These are phyloP conservation scores for Cyaniris semiargus DNA, from an alignment of 2,888 invertebrate genomes.

Conservation along the genomic window DNA sequence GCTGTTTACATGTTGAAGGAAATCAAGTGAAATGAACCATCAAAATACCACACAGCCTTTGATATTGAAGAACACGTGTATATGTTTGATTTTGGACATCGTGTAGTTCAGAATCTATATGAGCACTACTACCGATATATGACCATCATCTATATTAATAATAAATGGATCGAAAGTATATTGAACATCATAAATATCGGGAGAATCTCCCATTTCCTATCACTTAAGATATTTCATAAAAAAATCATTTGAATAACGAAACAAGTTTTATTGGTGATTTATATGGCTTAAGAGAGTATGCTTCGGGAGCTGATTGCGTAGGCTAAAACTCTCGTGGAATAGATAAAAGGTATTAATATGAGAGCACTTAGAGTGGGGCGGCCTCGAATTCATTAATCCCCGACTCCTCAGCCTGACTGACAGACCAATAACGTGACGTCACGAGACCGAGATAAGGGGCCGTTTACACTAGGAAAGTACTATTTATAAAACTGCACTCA, in stretches of 20 bases:
- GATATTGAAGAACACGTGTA: background rate
- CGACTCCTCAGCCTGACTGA: conserved; percentile 47
- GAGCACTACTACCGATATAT: conserved; percentile 6
- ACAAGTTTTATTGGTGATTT: conserved; percentile 23
- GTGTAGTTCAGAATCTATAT: background rate
- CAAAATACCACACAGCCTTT: background rate
- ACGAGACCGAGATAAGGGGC: conserved; percentile 13
- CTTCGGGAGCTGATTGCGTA: conserved; percentile 31
- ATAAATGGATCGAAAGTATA: conserved; percentile 23
- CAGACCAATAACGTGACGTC: conserved; percentile 50
- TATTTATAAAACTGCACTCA: conserved; percentile 20
- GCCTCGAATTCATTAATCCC: conserved; percentile 49
- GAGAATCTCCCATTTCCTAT: conserved; percentile 7
- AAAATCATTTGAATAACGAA: background rate
- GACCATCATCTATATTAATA: conserved; percentile 15
- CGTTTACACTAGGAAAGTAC: conserved; percentile 7
- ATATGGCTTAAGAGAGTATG: conserved; percentile 16
- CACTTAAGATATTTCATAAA: conserved; percentile 7
- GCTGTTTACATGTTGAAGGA: no score
- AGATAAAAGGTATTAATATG: conserved; percentile 41
- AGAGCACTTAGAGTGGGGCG: conserved; percentile 39
- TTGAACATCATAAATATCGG: conserved; percentile 11
- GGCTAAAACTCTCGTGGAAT: conserved; percentile 39
- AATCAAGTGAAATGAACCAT: no score
- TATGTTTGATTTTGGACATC: background rate